A percentile compares a stretch with the other conserved stretches of the same genome.
phyloP scores from a whole-genome alignment of 1,140 invertebrate species.

The Conus ventricosus region DNA sequence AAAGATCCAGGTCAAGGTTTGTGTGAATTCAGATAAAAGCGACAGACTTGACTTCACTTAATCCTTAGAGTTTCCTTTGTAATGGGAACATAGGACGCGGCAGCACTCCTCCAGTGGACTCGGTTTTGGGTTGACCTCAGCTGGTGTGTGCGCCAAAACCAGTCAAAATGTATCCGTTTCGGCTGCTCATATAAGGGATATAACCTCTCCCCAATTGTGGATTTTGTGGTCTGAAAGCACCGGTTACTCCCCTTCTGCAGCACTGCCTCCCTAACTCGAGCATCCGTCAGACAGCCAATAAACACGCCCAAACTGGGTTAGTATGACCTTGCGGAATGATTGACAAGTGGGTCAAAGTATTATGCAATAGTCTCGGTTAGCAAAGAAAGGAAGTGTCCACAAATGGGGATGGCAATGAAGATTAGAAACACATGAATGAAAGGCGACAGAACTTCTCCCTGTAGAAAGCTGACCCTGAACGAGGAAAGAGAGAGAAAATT shows the following conservation, averaged over 20 bases:
- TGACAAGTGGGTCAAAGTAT: constrained; percentile 29
- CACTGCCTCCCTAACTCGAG: not conserved
- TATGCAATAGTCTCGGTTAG: constrained; percentile 23
- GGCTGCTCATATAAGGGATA: too few species aligned
- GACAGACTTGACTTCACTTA: too few species aligned
- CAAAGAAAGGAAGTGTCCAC: not conserved
- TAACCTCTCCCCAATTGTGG: too few species aligned
- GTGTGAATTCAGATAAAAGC: too few species aligned
- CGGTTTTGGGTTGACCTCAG: too few species aligned
- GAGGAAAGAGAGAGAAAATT: not conserved
- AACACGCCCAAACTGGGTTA: constrained; percentile 23
- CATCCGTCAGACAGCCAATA: constrained; percentile 6
- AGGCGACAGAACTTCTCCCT: not conserved
- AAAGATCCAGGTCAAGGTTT: too few species aligned
- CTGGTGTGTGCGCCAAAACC: too few species aligned
- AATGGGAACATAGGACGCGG: too few species aligned
- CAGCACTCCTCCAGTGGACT: too few species aligned
- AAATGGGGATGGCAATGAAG: not conserved
- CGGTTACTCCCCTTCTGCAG: not conserved
- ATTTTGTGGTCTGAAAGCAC: not conserved
- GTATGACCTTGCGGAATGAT: constrained; percentile 32
- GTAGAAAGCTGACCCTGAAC: too few species aligned
- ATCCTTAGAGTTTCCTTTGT: too few species aligned
- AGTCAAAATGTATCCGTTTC: too few species aligned
- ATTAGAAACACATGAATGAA: not conserved